These are phyloP conservation scores for Gambelia wislizenii DNA, from an alignment of 2,797 vertebrate genomes.

Conservation along the genomic window DNA sequence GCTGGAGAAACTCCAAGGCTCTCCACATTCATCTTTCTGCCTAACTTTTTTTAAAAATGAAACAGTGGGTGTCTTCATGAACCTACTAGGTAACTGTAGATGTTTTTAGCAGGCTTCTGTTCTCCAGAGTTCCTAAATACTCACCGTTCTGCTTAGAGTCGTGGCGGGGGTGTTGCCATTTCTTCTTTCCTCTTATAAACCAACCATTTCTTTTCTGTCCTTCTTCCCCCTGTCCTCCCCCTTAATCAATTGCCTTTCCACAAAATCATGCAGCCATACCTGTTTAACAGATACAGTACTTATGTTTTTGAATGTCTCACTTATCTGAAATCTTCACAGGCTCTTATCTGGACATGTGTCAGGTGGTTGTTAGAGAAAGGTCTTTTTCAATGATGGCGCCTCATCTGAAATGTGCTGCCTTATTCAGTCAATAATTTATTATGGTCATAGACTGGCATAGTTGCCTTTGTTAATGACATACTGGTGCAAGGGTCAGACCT, in stretches of 20 bases:
- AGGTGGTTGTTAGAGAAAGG: not conserved
- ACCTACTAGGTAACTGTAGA: conserved; percentile 51
- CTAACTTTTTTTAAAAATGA: conserved; percentile 57
- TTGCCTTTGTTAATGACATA: no score
- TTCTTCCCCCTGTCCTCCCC: no score
- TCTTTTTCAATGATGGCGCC: not conserved
- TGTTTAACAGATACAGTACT: not conserved
- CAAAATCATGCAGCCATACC: not conserved
- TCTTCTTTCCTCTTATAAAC: conserved; percentile 46
- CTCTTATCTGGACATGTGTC: not conserved
- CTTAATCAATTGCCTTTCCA: conserved; percentile 19
- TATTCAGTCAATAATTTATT: no score
- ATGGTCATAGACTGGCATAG: no score
- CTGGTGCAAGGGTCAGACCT: no score
- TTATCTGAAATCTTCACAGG: not conserved
- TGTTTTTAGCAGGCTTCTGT: conserved; percentile 44
- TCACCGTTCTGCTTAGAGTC: conserved; percentile 27
- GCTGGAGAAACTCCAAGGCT: conserved; percentile 52
- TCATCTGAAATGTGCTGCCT: not conserved
- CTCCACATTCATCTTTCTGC: conserved; percentile 39
- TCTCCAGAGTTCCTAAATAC: conserved; percentile 24
- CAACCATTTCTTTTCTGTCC: conserved; percentile 11
- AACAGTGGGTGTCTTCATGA: conserved; percentile 56
- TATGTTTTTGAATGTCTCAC: not conserved
- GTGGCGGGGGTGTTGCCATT: not conserved